Conservation (phyloP, 1,140 invertebrate genomes). For the Lepidurus packardi region DNA sequence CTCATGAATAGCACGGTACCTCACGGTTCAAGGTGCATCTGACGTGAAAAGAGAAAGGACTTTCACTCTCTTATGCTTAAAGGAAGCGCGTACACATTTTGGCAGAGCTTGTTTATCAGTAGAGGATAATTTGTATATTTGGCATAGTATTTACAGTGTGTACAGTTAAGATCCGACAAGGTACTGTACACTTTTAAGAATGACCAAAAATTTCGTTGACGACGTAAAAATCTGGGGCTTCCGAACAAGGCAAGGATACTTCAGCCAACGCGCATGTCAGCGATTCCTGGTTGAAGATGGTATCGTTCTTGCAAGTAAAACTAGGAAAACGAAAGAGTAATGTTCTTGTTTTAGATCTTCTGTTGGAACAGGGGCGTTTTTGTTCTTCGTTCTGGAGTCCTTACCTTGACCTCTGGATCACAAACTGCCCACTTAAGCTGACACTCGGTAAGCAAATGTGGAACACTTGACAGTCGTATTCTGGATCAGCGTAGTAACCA, state of each 20-base stretch:
- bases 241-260: constrained; percentile 41
- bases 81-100: too few species aligned
- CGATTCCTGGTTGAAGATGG: constrained; percentile 42
- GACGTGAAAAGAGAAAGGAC: too few species aligned
- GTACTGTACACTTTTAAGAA: not conserved
- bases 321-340: constrained; percentile 36
- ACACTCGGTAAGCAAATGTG: constrained; percentile 42
- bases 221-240: constrained; percentile 38
- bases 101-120: not conserved
- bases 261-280: constrained; percentile 41
- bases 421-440: constrained; percentile 36
- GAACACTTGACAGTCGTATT: constrained; percentile 45
- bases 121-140: not conserved
- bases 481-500: constrained; percentile 45
- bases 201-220: constrained; percentile 30
- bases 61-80: too few species aligned
- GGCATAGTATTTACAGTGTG: not conserved
- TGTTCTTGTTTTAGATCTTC: not conserved
- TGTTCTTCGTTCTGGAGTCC: not conserved
- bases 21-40: too few species aligned
- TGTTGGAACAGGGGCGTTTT: not conserved
- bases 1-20: too few species aligned
- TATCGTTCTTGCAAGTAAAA: constrained; percentile 43
- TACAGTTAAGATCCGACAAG: not conserved
- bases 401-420: constrained; percentile 3